Evolutionary conservation across 1,140 invertebrate species (phyloP).

Genomic region (Propsilocerus akamusi): DNA sequence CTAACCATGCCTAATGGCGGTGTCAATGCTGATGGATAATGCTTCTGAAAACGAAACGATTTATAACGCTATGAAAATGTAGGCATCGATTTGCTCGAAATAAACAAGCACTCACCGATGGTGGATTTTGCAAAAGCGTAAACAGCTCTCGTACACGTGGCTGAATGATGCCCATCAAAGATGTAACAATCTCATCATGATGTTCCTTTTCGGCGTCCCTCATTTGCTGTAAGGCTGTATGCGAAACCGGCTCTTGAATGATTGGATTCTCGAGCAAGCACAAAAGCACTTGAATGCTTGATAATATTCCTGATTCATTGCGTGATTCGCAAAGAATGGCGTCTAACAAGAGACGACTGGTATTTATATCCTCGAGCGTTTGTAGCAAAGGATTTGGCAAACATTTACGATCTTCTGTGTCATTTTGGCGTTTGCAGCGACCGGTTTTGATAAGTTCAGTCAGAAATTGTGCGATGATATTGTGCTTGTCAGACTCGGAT

Average conservation of each 20-base stretch:
- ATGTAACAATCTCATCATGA: slow-evolving; percentile 31
- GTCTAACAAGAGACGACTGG: slow-evolving; percentile 36
- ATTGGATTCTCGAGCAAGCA: slow-evolving; percentile 34
- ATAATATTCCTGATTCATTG: slow-evolving; percentile 54
- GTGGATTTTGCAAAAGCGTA: slow-evolving; percentile 48
- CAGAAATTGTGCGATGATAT: slow-evolving; percentile 62
- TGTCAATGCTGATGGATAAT: slow-evolving; percentile 26
- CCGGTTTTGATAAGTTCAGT: slow-evolving; percentile 59
- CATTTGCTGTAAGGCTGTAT: slow-evolving; percentile 14
- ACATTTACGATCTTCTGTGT: slow-evolving; percentile 29
- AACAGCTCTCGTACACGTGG: slow-evolving; percentile 52
- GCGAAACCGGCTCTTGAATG: slow-evolving; percentile 18
- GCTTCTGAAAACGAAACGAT: not conserved
- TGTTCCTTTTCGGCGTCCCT: slow-evolving; percentile 25
- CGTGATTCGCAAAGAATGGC: slow-evolving; percentile 48
- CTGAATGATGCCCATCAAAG: slow-evolving; percentile 38
- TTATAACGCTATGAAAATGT: not conserved
- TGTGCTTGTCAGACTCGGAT: slow-evolving; percentile 52
- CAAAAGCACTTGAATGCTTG: slow-evolving; percentile 60
- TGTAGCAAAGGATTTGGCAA: slow-evolving; percentile 21
- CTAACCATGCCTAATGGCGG: slow-evolving; percentile 58
- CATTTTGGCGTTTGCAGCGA: slow-evolving; percentile 40
- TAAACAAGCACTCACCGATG: slow-evolving; percentile 33
- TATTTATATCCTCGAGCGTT: slow-evolving; percentile 18
- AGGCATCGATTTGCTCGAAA: not conserved